phyloP scores from a whole-genome alignment of 2,797 vertebrate species.

The Synanceia verrucosa region DNA sequence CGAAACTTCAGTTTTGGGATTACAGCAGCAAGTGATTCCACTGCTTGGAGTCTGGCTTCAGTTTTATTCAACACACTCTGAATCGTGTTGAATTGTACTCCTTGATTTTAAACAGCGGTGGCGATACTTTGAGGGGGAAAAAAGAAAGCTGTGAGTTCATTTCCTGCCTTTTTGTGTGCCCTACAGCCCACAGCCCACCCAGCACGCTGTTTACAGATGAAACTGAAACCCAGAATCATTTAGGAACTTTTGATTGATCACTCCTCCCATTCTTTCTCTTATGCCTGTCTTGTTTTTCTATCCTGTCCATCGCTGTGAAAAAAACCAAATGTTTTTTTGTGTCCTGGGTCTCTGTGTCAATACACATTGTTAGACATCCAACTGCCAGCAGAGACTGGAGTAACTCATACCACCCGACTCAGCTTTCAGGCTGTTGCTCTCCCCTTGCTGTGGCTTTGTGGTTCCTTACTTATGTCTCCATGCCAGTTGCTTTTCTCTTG shows the following conservation, averaged over 20 bases:
- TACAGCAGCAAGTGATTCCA: not conserved
- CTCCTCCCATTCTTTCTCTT: conserved; percentile 20
- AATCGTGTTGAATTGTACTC: conserved; percentile 3
- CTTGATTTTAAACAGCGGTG: conserved; percentile 25
- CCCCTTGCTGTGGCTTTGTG: conserved; percentile 76
- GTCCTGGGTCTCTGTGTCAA: conserved; percentile 61
- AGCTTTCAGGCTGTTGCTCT: conserved; percentile 63
- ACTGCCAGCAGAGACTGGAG: conserved; percentile 61
- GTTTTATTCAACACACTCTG: not conserved
- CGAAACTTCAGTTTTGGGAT: conserved; percentile 14
- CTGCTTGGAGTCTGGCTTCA: not conserved
- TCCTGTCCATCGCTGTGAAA: conserved; percentile 14
- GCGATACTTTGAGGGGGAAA: not conserved
- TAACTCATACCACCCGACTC: conserved; percentile 65
- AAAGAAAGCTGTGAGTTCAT: conserved; percentile 37
- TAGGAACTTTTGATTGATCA: conserved; percentile 43
- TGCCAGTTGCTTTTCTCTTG: conserved; percentile 70
- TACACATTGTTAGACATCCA: conserved; percentile 67
- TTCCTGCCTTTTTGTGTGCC: conserved; percentile 39
- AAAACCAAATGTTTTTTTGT: conserved; percentile 29
- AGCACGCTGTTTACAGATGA: conserved; percentile 46
- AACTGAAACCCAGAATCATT: conserved; percentile 20
- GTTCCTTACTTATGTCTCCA: conserved; percentile 61
- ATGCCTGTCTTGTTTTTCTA: conserved; percentile 3
- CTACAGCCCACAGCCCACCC: conserved; percentile 71